Conservation (phyloP, 2,113 vertebrate species). For the Ptilorrhoa leucosticta region DNA sequence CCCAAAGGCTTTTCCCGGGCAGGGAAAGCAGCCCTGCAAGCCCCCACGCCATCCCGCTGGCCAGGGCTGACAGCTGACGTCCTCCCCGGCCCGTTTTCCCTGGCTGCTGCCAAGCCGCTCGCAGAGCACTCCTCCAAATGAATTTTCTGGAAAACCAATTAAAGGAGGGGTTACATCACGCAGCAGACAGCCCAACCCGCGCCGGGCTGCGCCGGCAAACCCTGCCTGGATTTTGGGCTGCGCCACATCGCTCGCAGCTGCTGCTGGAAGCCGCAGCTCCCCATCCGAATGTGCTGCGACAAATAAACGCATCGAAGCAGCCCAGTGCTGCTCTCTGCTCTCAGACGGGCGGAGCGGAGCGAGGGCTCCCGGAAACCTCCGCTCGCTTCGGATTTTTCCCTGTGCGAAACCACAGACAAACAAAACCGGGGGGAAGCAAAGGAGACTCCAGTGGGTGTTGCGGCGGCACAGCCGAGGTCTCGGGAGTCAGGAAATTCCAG, state of each 20-base stretch:
- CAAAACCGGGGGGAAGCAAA: not conserved
- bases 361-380: not conserved
- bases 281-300: not conserved
- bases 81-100: not conserved
- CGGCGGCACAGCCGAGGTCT: not conserved
- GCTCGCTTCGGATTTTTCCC: fast-evolving
- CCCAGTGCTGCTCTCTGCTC: not conserved
- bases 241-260: not conserved
- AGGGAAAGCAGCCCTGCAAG: not conserved
- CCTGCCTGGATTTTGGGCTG: not conserved
- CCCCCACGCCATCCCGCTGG: not conserved
- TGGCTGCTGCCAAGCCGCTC: not conserved
- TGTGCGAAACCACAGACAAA: not conserved
- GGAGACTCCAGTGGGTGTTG: slow-evolving; percentile 14
- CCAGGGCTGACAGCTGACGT: not conserved
- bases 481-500: slow-evolving; percentile 21
- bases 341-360: not conserved
- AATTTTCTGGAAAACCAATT: slow-evolving; percentile 62
- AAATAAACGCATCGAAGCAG: not conserved
- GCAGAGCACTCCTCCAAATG: not conserved
- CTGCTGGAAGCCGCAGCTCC: not conserved
- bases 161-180: slow-evolving; percentile 3
- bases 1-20: not conserved
- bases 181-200: not conserved
- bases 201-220: not conserved